Evolutionary conservation across 2,888 invertebrate species (phyloP), one percentile per base, ranked within the genome.

Genomic region (Amphipoea lucens): DNA sequence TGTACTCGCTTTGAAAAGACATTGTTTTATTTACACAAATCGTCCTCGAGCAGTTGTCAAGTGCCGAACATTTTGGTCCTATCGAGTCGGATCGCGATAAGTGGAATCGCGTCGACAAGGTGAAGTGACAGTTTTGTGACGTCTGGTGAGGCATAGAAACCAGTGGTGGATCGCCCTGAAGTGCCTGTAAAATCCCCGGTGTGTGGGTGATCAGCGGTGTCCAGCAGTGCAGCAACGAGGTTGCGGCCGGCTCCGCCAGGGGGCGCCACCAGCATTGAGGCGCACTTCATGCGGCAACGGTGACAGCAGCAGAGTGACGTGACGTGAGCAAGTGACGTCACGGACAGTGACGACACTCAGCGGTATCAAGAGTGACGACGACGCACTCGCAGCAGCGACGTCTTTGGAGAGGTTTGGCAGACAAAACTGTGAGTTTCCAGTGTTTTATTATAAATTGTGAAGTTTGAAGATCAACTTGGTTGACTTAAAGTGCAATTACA

Each of bases 111-210:
- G 42, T 23, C 54, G 54, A 7, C 6, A 54, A 54, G 29, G 20
- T 45, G 45, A 45, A 45, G 45, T 45, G 45, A 45, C 45, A 45
- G 45, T 40, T 45, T 45, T 45, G 45, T 45, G 66, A 12, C 66
- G 66, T 42, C 11, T 23, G 40, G 66, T 40, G 40, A 42, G 62
- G 40, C 66, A 66, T 23, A 42, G 66, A 66, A 66, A 66, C 42
- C 42, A 42, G 14, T n/a, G 67, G 67, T 67, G 67, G 67, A 45
- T 67, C n/a, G 45, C 67, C 67, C 45, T 67, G 42, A 67, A 67
- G 67, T 67, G 67, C 67, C 67, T 45, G 45, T 67, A 45, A 67
- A 45, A 42, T 67, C 45, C 42, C 67, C 67, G 45, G n/a, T 20
- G 67, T 67, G 45, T 42, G 67, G 67, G 67, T 67, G 67, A 42